Evolutionary conservation across 2,113 vertebrate genomes (phyloP), one percentile per base, ranked within the genome.

Genomic region (Carlito syrichta): DNA sequence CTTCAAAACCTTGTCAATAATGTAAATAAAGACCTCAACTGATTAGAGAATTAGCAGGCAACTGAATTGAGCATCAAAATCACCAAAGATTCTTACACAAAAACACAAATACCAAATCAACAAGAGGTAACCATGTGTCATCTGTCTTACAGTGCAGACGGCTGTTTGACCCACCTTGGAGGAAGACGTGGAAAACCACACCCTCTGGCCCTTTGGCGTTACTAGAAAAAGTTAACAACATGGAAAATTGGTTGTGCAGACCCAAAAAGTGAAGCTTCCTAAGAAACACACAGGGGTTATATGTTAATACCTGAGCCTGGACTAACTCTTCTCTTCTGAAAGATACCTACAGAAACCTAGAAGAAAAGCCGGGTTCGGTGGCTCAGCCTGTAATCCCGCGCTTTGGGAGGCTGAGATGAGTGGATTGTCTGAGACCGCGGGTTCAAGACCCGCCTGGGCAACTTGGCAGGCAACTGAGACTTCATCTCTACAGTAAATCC

Each of bases 201-300:
- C 45, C 45, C 63, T 84, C 85, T 22, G 89, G 71, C 78, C 91
- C 92, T 86, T 73, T 4, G 60, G 56, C 20, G 54, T 89, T 35
- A 95, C 20, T 90, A 63, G 94, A 89, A n/a, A 98, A 92, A 97
- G 78, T 77, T 91, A 91, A 95, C 14, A 11, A 95, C 78, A 79
- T 78, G 91, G 87, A 97, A 95, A 97, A 97, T 40, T 71, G 83
- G 94, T 45, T 79, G 23, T 82, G 76, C 58, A 77, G 77, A n/a
- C 63, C 91, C 96, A 6, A 48, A 84, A 79, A 54, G 50, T 32
- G 35, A 93, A 76, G 43, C 77, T 56, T 71, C 27, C 1, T 27
- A 40, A 54, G 69, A 95, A 56, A 93, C 63, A 95, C 82, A 62
- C 56, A 38, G 38, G 68, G 30, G 43, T 87, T 48, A 56, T 16